phyloP scores from a whole-genome alignment of 2,797 vertebrate genomes.

The Sphaeramia orbicularis region DNA sequence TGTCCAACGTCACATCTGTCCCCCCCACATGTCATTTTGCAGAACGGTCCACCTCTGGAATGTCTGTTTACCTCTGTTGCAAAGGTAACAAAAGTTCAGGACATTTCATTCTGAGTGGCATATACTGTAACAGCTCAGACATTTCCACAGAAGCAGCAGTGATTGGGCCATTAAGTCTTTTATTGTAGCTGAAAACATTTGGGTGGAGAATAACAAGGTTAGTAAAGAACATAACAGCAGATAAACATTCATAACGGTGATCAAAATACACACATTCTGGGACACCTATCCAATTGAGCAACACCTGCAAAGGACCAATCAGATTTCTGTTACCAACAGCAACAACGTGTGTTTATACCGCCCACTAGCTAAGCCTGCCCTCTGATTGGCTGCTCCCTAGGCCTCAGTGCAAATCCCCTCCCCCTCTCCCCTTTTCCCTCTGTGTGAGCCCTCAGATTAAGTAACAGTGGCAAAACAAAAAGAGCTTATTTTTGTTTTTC shows the following conservation, averaged over 20 bases:
- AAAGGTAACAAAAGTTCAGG: conserved; percentile 64
- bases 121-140: conserved; percentile 26
- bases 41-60: conserved; percentile 29
- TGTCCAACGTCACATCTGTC: conserved; percentile 32
- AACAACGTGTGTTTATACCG: conserved; percentile 79
- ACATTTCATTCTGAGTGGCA: conserved; percentile 3
- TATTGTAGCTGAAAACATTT: conserved; percentile 59
- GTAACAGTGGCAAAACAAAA: conserved; percentile 85
- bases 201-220: conserved; percentile 76
- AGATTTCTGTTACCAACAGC: conserved; percentile 86
- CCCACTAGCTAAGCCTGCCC: conserved; percentile 59
- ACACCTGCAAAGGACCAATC: conserved; percentile 78
- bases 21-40: conserved; percentile 19
- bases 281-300: conserved; percentile 78
- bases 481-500: conserved; percentile 87
- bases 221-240: conserved; percentile 71
- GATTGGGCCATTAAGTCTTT: conserved; percentile 8
- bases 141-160: conserved; percentile 8
- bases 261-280: conserved; percentile 74
- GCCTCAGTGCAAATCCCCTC: conserved; percentile 42
- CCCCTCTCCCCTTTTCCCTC: conserved; percentile 40
- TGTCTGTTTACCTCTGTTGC: conserved; percentile 45
- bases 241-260: conserved; percentile 79
- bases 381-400: conserved; percentile 73
- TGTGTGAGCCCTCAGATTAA: conserved; percentile 79